Conservation (phyloP, 2,797 vertebrate genomes). For the Sebastolobus altivelis region DNA sequence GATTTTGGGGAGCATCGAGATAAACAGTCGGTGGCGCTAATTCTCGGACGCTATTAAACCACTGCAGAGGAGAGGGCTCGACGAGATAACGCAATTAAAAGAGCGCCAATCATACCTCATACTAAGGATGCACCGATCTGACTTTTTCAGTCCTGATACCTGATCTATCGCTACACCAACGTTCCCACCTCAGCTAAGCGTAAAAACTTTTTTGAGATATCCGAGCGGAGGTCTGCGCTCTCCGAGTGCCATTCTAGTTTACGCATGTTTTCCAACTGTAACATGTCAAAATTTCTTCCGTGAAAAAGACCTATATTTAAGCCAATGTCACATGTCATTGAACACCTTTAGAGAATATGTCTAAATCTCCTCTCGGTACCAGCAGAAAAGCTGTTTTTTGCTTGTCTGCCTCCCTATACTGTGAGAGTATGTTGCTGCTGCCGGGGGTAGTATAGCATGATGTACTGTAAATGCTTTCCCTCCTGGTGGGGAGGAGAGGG, state of each 20-base stretch:
- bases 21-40: background rate
- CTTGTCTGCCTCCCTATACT: background rate
- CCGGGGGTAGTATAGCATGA: constrained; percentile 5
- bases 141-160: too few species aligned
- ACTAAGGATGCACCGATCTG: too few species aligned
- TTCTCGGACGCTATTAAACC: background rate
- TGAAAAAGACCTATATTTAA: background rate
- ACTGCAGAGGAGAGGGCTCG: too few species aligned
- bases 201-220: background rate
- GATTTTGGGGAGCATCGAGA: background rate
- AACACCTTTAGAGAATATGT: background rate
- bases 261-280: background rate
- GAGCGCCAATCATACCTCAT: too few species aligned
- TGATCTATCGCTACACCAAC: background rate
- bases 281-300: background rate
- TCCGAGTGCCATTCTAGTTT: background rate
- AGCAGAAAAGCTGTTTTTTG: constrained; percentile 10
- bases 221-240: too few species aligned
- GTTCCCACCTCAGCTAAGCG: background rate
- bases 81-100: too few species aligned
- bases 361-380: background rate
- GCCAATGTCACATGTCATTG: background rate
- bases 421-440: constrained; percentile 7
- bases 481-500: constrained; percentile 16
- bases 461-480: constrained; percentile 28